Evolutionary conservation across 2,113 vertebrate species (phyloP).

Genomic region (Mesocricetus auratus): DNA sequence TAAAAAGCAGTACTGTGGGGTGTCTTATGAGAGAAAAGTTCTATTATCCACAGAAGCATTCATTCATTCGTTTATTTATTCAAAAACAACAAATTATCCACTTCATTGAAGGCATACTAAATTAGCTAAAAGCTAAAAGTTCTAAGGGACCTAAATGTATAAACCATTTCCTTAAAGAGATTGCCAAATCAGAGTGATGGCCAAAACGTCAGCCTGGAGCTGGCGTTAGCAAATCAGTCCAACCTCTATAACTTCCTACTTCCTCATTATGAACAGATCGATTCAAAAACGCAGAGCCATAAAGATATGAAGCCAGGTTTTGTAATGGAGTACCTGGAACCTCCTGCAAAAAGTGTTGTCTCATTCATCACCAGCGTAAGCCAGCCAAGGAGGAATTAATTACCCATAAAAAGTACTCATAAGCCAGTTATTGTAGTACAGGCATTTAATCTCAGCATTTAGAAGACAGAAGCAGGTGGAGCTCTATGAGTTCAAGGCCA

Average conservation of each 20-base stretch:
- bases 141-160: neutral
- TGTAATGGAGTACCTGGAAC: neutral
- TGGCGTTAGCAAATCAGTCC: neutral
- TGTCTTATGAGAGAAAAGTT: slow-evolving; percentile 32
- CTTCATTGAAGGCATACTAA: neutral
- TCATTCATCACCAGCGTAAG: neutral
- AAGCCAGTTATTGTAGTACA: neutral
- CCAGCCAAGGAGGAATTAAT: neutral
- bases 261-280: neutral
- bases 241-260: neutral
- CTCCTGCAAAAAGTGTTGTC: neutral
- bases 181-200: neutral
- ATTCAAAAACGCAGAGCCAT: neutral
- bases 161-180: neutral
- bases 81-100: neutral
- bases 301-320: neutral
- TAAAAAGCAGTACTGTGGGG: neutral
- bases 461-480: neutral
- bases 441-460: neutral
- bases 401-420: neutral
- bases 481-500: neutral
- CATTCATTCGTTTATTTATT: neutral
- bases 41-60: neutral
- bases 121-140: neutral
- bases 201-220: neutral